A percentile compares a stretch with the other conserved stretches of the same genome.
phyloP scores from a whole-genome alignment of 2,888 invertebrate genomes.

The Tupiocoris notatus region DNA sequence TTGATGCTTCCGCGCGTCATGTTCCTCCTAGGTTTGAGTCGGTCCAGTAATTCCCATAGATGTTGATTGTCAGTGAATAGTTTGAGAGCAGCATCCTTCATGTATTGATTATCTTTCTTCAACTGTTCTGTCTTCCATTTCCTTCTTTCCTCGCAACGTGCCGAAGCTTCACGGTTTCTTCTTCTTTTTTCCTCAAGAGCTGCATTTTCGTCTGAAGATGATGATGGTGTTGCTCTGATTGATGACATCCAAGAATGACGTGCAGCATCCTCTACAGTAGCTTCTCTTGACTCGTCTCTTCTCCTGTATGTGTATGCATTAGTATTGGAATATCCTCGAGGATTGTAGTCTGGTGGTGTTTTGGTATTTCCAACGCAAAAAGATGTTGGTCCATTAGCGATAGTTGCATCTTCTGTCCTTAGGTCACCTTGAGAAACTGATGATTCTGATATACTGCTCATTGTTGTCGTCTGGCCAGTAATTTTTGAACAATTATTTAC shows the following conservation, averaged over 20 bases:
- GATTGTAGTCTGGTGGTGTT: not conserved
- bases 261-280: not conserved
- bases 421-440: not conserved
- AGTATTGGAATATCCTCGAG: no score
- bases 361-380: not conserved
- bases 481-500: no score
- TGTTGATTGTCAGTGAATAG: not conserved
- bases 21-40: not conserved
- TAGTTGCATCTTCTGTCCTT: no score
- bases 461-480: no score
- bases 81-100: not conserved
- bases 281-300: no score
- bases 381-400: not conserved
- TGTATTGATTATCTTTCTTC: not conserved
- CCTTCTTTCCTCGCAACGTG: constrained; percentile 10
- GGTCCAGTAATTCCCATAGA: not conserved
- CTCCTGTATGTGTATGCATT: no score
- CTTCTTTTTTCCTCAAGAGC: constrained; percentile 5
- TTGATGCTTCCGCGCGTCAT: no score
- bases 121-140: constrained; percentile 14
- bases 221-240: not conserved
- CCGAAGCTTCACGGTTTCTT: constrained; percentile 25
- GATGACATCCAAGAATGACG: not conserved
- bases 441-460: no score
- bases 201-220: not conserved